Evolutionary conservation across 2,113 vertebrate species (phyloP).

Genomic region (Madoqua kirkii): DNA sequence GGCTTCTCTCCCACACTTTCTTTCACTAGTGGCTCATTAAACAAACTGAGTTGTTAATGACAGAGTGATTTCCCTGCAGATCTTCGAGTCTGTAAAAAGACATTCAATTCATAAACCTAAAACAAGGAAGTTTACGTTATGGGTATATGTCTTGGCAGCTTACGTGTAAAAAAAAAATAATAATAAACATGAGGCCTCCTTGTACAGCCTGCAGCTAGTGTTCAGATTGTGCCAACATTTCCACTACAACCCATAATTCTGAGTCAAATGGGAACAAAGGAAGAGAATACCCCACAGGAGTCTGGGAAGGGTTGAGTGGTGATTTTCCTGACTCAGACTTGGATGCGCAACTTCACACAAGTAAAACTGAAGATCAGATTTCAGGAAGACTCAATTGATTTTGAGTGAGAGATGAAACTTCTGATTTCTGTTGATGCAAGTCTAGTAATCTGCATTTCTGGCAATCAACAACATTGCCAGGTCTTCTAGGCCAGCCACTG

Average conservation of each 20-base stretch:
- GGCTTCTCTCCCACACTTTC: slow-evolving; percentile 11
- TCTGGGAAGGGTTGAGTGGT: slow-evolving; percentile 20
- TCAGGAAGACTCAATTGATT: slow-evolving; percentile 28
- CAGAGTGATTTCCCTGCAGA: slow-evolving; percentile 53
- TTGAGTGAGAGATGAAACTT: slow-evolving; percentile 47
- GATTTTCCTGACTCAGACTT: slow-evolving; percentile 51
- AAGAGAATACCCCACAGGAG: neutral
- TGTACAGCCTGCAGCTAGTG: slow-evolving; percentile 14
- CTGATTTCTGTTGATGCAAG: slow-evolving; percentile 39
- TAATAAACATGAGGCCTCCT: neutral
- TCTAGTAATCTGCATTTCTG: slow-evolving; percentile 50
- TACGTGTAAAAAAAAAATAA: slow-evolving; percentile 5
- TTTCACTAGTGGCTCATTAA: slow-evolving; percentile 33
- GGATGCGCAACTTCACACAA: neutral
- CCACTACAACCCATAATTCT: slow-evolving; percentile 35
- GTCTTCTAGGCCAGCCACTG: slow-evolving; percentile 25
- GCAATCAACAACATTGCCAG: neutral
- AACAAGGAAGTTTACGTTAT: slow-evolving; percentile 52
- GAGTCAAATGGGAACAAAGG: slow-evolving; percentile 33
- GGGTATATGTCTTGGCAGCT: slow-evolving; percentile 59
- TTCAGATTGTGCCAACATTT: slow-evolving; percentile 39
- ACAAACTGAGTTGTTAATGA: slow-evolving; percentile 10
- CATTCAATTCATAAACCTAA: slow-evolving; percentile 54
- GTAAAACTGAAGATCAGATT: slow-evolving; percentile 40
- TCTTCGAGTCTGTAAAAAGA: slow-evolving; percentile 56